A percentile compares a stretch with the other conserved stretches of the same genome.
These are phyloP conservation scores for Amiota minor DNA, from an alignment of 2,888 invertebrate genomes.

Conservation along the genomic window DNA sequence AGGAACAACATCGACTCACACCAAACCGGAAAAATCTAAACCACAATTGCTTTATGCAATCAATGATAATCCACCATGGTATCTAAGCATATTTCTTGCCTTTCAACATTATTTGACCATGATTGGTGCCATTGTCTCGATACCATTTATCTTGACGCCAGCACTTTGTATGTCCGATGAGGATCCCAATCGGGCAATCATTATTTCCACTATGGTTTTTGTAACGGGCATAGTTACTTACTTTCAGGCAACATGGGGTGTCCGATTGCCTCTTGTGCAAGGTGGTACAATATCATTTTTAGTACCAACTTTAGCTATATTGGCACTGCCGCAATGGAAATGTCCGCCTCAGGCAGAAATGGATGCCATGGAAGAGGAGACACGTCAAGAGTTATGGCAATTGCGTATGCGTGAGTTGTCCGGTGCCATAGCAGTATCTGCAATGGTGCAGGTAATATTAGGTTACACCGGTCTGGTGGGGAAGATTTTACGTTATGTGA, in stretches of 20 bases:
- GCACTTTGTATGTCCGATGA: conserved; percentile 85
- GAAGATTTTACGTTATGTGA: conserved; percentile 82
- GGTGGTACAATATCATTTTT: conserved; percentile 87
- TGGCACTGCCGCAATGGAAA: conserved; percentile 81
- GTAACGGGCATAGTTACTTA: conserved; percentile 86
- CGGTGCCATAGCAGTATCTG: conserved; percentile 87
- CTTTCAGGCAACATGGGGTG: conserved; percentile 83
- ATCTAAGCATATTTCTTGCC: conserved; percentile 86
- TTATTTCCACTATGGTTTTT: conserved; percentile 88
- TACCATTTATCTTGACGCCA: conserved; percentile 87
- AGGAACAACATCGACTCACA: neutral
- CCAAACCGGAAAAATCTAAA: conserved; percentile 43
- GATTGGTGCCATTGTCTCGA: conserved; percentile 88
- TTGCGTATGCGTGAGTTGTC: conserved; percentile 85
- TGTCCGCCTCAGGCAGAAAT: conserved; percentile 78
- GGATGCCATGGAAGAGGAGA: conserved; percentile 75
- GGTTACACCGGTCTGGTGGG: conserved; percentile 85
- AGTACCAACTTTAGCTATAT: conserved; percentile 84
- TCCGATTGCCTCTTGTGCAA: conserved; percentile 83
- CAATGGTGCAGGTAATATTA: conserved; percentile 83
- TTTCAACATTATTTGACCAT: conserved; percentile 89
- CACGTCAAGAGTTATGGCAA: conserved; percentile 81
- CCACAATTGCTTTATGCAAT: conserved; percentile 79
- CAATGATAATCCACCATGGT: conserved; percentile 89
- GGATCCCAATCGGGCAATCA: conserved; percentile 82